phyloP scores from a whole-genome alignment of 1,140 invertebrate species.

The Akabosia matsudoensis region DNA sequence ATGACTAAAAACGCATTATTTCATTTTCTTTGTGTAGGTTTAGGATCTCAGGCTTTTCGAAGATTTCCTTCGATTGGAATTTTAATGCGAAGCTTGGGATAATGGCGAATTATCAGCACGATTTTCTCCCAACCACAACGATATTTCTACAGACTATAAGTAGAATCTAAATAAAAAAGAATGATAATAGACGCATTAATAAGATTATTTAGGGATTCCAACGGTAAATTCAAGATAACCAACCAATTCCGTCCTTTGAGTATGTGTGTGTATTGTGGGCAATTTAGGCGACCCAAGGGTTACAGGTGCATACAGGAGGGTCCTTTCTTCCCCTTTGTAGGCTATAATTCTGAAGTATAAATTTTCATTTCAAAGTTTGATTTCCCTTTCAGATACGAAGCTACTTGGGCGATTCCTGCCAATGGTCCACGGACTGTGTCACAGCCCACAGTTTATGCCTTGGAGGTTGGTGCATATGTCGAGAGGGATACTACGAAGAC shows the following conservation, averaged over 20 bases:
- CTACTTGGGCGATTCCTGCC: constrained; percentile 71
- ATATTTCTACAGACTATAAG: too few relatives aligned
- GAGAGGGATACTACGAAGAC: constrained; percentile 43
- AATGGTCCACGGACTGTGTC: constrained; percentile 67
- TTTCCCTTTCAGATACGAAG: constrained; percentile 60
- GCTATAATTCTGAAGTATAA: too few relatives aligned
- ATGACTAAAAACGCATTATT: neutral
- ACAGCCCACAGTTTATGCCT: constrained; percentile 68
- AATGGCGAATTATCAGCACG: neutral
- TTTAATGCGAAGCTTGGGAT: neutral
- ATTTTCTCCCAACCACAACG: neutral
- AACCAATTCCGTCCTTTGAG: too few relatives aligned
- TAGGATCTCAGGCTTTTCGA: neutral
- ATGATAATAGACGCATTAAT: neutral
- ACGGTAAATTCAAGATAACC: too few relatives aligned
- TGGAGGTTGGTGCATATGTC: constrained; percentile 63
- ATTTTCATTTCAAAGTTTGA: neutral
- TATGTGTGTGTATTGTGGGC: too few relatives aligned
- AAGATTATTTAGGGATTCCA: too few relatives aligned
- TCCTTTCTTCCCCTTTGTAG: too few relatives aligned
- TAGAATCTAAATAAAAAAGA: neutral
- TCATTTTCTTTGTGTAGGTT: neutral
- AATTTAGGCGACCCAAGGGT: too few relatives aligned
- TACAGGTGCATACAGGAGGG: too few relatives aligned
- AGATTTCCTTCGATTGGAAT: constrained; percentile 9